phyloP scores from a whole-genome alignment of 2,113 vertebrate species.

The Cottus gobio region DNA sequence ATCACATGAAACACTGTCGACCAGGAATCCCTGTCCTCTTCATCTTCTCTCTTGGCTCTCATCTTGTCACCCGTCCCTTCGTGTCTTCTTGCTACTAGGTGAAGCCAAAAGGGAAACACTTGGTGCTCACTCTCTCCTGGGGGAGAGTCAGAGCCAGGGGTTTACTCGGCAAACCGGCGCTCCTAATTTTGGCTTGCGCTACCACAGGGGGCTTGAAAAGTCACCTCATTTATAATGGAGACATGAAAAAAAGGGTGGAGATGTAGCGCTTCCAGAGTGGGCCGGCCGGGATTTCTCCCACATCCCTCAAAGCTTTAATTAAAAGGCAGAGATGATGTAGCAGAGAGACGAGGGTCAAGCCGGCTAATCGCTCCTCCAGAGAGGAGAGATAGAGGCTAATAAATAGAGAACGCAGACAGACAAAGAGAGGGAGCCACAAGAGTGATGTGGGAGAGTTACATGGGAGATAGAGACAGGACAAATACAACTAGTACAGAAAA shows the following conservation, averaged over 20 bases:
- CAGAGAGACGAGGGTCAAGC: slow-evolving; percentile 61
- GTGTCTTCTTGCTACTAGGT: slow-evolving; percentile 33
- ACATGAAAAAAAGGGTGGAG: slow-evolving; percentile 65
- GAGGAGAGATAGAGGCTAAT: slow-evolving; percentile 65
- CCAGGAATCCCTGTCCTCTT: slow-evolving; percentile 19
- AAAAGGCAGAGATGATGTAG: slow-evolving; percentile 76
- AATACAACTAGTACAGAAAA: background rate
- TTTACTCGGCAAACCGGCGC: slow-evolving; percentile 44
- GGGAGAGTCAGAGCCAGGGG: slow-evolving; percentile 12
- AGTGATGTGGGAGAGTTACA: slow-evolving; percentile 34
- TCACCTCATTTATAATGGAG: slow-evolving; percentile 72
- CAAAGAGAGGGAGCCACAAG: slow-evolving; percentile 38
- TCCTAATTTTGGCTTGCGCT: slow-evolving; percentile 50
- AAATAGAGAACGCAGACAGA: slow-evolving; percentile 54
- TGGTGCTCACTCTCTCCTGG: background rate
- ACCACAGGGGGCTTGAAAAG: slow-evolving; percentile 47
- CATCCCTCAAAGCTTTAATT: slow-evolving; percentile 80
- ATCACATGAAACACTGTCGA: slow-evolving; percentile 25
- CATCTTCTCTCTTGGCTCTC: slow-evolving; percentile 26
- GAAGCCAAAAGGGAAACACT: slow-evolving; percentile 53
- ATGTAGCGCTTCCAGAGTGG: slow-evolving; percentile 45
- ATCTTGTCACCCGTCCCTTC: slow-evolving; percentile 23
- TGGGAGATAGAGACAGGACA: background rate
- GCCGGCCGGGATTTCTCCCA: slow-evolving; percentile 58
- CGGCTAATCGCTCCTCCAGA: slow-evolving; percentile 78